These are phyloP conservation scores for Sphaeramia orbicularis DNA, from an alignment of 2,797 vertebrate species.

Conservation along the genomic window DNA sequence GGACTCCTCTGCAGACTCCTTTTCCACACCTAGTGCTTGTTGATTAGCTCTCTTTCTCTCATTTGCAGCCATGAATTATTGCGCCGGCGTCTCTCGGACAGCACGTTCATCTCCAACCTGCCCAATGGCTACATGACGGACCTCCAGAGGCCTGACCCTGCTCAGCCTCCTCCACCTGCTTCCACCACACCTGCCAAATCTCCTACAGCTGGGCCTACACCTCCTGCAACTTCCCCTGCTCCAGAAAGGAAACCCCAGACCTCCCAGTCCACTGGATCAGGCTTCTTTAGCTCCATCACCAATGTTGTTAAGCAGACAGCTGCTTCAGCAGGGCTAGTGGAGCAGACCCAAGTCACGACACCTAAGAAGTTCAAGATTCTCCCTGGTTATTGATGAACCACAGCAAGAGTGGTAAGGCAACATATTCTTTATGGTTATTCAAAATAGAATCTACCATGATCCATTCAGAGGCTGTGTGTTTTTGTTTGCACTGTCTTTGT, in stretches of 20 bases:
- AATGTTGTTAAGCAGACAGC: constrained; percentile 98
- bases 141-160: constrained; percentile 94
- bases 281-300: constrained; percentile 97
- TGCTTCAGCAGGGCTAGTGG: constrained; percentile 93
- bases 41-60: constrained; percentile 15
- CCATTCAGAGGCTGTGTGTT: not conserved
- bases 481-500: constrained; percentile 14
- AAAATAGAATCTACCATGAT: not conserved
- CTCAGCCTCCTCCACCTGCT: constrained; percentile 85
- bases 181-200: constrained; percentile 76
- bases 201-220: constrained; percentile 73
- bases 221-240: constrained; percentile 78
- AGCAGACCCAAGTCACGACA: constrained; percentile 87
- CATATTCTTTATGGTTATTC: constrained; percentile 2
- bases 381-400: constrained; percentile 93
- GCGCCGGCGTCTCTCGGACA: constrained; percentile 96
- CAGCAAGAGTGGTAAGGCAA: constrained; percentile 94
- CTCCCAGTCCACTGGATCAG: constrained; percentile 87
- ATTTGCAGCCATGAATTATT: constrained; percentile 94
- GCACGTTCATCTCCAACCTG: constrained; percentile 98
- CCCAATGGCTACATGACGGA: constrained; percentile 98
- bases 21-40: constrained; percentile 50
- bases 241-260: constrained; percentile 83
- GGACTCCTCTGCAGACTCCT: constrained; percentile 54
- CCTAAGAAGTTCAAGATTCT: constrained; percentile 94